Conservation (phyloP, 2,888 invertebrate species). For the Folsomia manolachei region DNA sequence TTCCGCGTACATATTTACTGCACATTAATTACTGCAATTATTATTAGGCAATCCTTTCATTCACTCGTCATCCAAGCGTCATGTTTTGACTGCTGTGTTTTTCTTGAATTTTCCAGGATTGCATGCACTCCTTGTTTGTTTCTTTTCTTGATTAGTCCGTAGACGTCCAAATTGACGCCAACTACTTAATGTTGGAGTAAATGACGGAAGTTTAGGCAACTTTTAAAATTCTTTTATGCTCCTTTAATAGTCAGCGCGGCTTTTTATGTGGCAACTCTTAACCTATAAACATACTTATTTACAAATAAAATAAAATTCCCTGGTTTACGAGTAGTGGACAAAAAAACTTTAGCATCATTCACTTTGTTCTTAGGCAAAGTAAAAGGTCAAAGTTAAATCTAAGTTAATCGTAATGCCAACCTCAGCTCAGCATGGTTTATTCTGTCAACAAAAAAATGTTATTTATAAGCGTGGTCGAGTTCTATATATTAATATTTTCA, state of each 20-base stretch:
- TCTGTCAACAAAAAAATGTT: too few species aligned
- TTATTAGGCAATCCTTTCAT: not conserved
- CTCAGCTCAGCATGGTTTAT: too few species aligned
- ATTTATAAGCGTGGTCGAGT: too few species aligned
- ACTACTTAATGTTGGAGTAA: not conserved
- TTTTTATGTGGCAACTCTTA: too few species aligned
- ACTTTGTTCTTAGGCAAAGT: too few species aligned
- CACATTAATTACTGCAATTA: not conserved
- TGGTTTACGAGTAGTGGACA: too few species aligned
- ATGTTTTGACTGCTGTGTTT: not conserved
- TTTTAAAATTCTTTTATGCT: not conserved
- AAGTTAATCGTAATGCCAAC: too few species aligned
- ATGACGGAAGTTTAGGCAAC: not conserved
- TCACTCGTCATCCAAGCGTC: not conserved
- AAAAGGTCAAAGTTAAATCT: too few species aligned
- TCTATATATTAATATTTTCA: too few species aligned
- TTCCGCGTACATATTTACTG: not conserved
- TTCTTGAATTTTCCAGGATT: not conserved
- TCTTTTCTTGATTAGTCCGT: not conserved
- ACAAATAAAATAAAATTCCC: too few species aligned
- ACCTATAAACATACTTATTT: too few species aligned
- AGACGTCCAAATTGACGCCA: not conserved
- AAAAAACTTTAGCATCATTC: too few species aligned
- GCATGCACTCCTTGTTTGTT: not conserved
- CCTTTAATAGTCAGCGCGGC: not conserved